Conservation (phyloP, 2,113 vertebrate species). For the Melospiza georgiana region DNA sequence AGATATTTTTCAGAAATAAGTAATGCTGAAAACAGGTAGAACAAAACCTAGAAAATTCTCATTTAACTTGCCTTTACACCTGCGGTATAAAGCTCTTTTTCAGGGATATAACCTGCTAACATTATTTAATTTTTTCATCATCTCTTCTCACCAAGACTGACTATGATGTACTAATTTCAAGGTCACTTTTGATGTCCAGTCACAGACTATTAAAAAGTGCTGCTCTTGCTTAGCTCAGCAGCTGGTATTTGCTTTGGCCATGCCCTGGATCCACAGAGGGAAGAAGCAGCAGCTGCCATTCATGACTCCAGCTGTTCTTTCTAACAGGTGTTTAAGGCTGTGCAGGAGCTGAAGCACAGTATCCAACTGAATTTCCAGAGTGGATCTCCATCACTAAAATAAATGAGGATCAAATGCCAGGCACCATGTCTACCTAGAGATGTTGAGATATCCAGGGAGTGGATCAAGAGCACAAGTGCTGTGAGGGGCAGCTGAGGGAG, state of each 20-base stretch:
- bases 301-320: accelerated
- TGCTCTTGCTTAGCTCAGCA: background rate
- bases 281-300: background rate
- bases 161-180: background rate
- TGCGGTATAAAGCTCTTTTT: background rate
- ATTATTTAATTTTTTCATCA: background rate
- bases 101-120: background rate
- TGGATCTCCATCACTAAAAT: background rate
- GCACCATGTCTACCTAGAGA: background rate
- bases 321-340: background rate
- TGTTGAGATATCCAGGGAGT: no score
- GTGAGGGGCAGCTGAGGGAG: no score
- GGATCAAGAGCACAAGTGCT: background rate
- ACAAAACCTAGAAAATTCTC: background rate
- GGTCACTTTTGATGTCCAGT: background rate
- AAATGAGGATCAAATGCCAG: background rate
- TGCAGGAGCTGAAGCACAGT: background rate
- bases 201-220: background rate
- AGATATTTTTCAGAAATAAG: background rate
- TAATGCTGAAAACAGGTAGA: background rate
- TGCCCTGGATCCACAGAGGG: accelerated
- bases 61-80: background rate
- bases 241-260: background rate
- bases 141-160: background rate
- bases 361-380: background rate